Percentiles rank a stretch among this genome's conserved stretches.
Evolutionary conservation across 2,797 vertebrate genomes (phyloP).

Genomic region (Aselliscus stoliczkanus): DNA sequence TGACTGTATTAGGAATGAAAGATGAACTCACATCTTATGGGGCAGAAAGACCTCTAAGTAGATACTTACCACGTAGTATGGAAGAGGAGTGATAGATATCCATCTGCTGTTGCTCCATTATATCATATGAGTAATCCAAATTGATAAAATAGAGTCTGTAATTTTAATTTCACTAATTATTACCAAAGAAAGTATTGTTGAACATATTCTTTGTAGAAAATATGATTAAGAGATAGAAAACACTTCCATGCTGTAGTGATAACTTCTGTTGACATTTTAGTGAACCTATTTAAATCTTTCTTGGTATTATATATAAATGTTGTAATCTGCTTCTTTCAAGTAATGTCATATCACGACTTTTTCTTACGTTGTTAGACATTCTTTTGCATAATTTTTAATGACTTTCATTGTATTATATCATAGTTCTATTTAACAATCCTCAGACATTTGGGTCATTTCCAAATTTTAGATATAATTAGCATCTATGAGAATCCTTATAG

Average conservation of each 20-base stretch:
- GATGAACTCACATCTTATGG: neutral
- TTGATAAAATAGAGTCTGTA: neutral
- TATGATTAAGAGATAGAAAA: neutral
- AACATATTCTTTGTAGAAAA: neutral
- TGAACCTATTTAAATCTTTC: neutral
- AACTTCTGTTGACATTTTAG: neutral
- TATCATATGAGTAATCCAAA: neutral
- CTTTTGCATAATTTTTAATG: slow-evolving; percentile 25
- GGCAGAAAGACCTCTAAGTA: neutral
- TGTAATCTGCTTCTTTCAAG: slow-evolving; percentile 16
- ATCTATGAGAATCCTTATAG: neutral
- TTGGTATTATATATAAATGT: neutral
- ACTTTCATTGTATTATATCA: slow-evolving; percentile 6
- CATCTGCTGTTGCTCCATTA: neutral
- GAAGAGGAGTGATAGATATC: neutral
- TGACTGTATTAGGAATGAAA: neutral
- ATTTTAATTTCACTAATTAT: slow-evolving; percentile 10
- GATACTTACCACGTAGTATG: neutral
- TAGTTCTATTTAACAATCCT: slow-evolving; percentile 30
- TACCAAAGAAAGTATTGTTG: neutral
- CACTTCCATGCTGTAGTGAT: neutral
- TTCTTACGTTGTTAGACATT: slow-evolving; percentile 1
- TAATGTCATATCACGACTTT: slow-evolving; percentile 18
- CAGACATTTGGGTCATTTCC: slow-evolving; percentile 20
- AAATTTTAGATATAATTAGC: slow-evolving; percentile 24